Evolutionary conservation across 2,888 invertebrate genomes (phyloP), one percentile per base, ranked within the genome.

Genomic region (Minunthozetes semirufus): DNA sequence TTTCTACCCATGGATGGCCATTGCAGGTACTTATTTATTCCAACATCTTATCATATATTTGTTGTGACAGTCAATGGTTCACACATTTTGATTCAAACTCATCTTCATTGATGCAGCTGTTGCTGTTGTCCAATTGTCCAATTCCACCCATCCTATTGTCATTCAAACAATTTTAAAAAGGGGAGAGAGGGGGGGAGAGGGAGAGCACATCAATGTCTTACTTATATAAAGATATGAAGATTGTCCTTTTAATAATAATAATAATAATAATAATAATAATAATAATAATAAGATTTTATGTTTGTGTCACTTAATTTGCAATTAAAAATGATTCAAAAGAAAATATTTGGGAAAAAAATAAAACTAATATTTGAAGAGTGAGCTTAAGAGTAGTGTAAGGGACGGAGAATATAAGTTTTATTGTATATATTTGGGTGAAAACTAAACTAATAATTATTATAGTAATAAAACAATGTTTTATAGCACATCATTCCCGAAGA

Each of bases 1-100:
- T 83, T 94, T 94, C 87, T 94, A 94, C 86, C 94, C 94, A 81
- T 94, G 94, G 94, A 94, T 94, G 94, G 94, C 94, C 86, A 94
- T 94, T 88, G 94, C 94, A 94, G 94, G 94, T 94, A 85, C 89
- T 92, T 87, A 48, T 73, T 63, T 33, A 63, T 33, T 33, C 61
- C 61, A 33, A 33, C 11, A 27, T 59, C 3, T 63, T 63, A 29
- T 29, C 61, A 63, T 1, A 27, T 9, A 33, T 33, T 68, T 68
- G 48, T 22, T 56, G 33, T 33, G 33, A 33, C 33, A 33, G 33
- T 33, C 33, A 33, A 8, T 33, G 33, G 33, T 33, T 8, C 3
- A 5, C 33, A 8, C 33, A n/a, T 33, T 33, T 33, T 33, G 33
- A 33, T 3, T 33, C 33, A 33, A 33, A 33, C 4, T 66, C 0